A percentile compares a stretch with the other conserved stretches of the same genome.
Evolutionary conservation across 2,888 invertebrate genomes (phyloP).

Genomic region (Sphaerophoria rueppellii): DNA sequence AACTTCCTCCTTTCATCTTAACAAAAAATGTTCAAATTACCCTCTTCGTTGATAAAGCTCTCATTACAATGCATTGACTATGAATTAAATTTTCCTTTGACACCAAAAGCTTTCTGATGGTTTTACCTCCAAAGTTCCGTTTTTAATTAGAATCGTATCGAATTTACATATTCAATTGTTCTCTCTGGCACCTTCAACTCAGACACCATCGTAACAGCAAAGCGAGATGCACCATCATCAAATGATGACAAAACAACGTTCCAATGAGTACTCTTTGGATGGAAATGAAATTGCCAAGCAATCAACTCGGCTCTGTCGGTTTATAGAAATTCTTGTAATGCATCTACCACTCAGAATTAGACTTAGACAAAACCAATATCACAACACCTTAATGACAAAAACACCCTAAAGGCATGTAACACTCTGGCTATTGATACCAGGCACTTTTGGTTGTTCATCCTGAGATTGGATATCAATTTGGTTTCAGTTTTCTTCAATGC

Average conservation of each 20-base stretch:
- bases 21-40: neutral
- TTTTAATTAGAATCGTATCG: slow-evolving; percentile 69
- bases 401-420: slow-evolving; percentile 69
- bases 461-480: slow-evolving; percentile 72
- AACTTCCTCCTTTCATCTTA: too few species aligned
- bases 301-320: slow-evolving; percentile 38
- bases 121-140: slow-evolving; percentile 35
- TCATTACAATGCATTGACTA: slow-evolving; percentile 37
- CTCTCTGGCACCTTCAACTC: slow-evolving; percentile 5
- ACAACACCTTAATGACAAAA: slow-evolving; percentile 34
- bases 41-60: neutral
- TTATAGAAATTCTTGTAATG: slow-evolving; percentile 63
- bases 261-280: slow-evolving; percentile 22
- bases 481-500: slow-evolving; percentile 66
- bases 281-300: slow-evolving; percentile 65
- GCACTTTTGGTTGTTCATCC: slow-evolving; percentile 40
- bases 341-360: slow-evolving; percentile 47
- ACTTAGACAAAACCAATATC: slow-evolving; percentile 8
- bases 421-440: slow-evolving; percentile 52
- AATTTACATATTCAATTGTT: slow-evolving; percentile 66
- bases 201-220: neutral
- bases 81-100: slow-evolving; percentile 53
- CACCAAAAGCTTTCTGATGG: slow-evolving; percentile 32
- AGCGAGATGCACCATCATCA: neutral
- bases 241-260: slow-evolving; percentile 3